Evolutionary conservation across 2,888 invertebrate species (phyloP).

Genomic region (Miltochrista miniata): DNA sequence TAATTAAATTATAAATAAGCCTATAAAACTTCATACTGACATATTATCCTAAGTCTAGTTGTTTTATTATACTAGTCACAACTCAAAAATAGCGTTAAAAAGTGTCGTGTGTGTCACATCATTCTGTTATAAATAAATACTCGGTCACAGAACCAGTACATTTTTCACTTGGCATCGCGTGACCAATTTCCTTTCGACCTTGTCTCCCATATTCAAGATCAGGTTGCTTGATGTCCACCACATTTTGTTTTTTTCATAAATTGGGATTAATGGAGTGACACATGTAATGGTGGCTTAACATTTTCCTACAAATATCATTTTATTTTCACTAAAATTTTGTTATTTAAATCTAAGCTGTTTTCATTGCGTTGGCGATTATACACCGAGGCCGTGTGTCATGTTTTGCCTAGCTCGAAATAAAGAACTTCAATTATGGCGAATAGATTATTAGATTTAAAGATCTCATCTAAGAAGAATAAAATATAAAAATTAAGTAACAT

Average conservation of each 20-base stretch:
- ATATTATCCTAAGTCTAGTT: slow-evolving; percentile 30
- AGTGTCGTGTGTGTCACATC: slow-evolving; percentile 56
- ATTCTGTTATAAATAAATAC: slow-evolving; percentile 73
- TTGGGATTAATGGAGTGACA: slow-evolving; percentile 19
- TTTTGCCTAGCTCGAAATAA: too few species aligned
- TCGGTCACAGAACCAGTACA: slow-evolving; percentile 57
- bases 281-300: slow-evolving; percentile 13
- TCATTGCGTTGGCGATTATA: slow-evolving; percentile 8
- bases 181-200: slow-evolving; percentile 70
- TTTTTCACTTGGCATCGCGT: slow-evolving; percentile 63
- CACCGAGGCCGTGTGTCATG: slow-evolving; percentile 8
- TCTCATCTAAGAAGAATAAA: too few species aligned
- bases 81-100: slow-evolving; percentile 56
- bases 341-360: not conserved
- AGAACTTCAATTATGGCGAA: too few species aligned
- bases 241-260: slow-evolving; percentile 41
- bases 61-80: slow-evolving; percentile 36
- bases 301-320: slow-evolving; percentile 3
- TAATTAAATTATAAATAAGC: too few species aligned
- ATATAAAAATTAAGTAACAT: too few species aligned
- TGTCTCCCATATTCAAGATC: slow-evolving; percentile 62
- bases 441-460: too few species aligned
- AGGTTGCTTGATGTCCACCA: slow-evolving; percentile 46
- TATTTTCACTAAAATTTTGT: slow-evolving; percentile 5
- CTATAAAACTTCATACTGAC: too few species aligned